A percentile compares a stretch with the other conserved stretches of the same genome.
Conservation (phyloP, 2,113 vertebrate species). For the Diadophis punctatus region DNA sequence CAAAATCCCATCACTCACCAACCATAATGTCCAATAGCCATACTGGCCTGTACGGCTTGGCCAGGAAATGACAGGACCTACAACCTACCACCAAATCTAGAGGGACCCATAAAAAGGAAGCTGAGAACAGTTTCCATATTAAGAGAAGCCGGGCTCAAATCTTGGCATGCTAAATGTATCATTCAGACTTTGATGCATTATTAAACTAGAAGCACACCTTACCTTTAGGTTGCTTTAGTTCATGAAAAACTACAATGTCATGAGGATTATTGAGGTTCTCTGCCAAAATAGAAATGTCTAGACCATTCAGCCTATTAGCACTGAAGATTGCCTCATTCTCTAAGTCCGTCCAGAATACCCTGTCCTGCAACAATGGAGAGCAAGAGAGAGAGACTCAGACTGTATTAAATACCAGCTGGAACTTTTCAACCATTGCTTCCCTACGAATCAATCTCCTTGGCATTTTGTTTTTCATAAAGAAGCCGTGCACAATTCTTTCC, state of each 20-base stretch:
- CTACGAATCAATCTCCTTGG: background rate
- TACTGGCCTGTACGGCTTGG: background rate
- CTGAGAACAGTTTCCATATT: background rate
- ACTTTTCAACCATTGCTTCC: background rate
- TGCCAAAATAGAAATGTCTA: conserved; percentile 81
- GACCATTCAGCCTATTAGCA: conserved; percentile 85
- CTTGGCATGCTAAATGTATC: background rate
- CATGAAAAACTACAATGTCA: conserved; percentile 93
- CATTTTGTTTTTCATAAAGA: background rate
- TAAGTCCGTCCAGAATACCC: conserved; percentile 93
- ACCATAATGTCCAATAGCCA: background rate
- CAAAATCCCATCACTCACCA: background rate
- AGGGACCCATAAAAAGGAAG: background rate
- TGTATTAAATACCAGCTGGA: background rate
- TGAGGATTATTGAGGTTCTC: conserved; percentile 95
- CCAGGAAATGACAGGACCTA: background rate
- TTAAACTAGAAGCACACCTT: conserved; percentile 23
- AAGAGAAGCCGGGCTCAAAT: background rate
- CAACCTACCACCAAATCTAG: background rate
- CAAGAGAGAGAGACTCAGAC: background rate
- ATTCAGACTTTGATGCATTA: background rate
- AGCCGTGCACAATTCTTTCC: background rate
- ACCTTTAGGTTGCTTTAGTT: conserved; percentile 93
- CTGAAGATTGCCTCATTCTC: conserved; percentile 96
- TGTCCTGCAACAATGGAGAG: conserved; percentile 77